Percentiles rank a stretch among this genome's conserved stretches.
phyloP scores from a whole-genome alignment of 2,113 vertebrate genomes.

The Gnathonemus longibarbis region DNA sequence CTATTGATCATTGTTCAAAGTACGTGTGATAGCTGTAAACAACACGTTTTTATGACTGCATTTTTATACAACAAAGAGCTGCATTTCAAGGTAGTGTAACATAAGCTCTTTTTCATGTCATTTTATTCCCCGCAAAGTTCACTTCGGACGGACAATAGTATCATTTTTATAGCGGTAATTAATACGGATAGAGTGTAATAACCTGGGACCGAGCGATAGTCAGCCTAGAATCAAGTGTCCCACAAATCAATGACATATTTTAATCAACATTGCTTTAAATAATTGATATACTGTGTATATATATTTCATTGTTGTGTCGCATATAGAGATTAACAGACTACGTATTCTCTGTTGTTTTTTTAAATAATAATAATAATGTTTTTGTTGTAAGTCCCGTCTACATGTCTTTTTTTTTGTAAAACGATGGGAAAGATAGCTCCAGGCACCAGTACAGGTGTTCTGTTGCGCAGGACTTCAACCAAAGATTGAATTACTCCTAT shows the following conservation, averaged over 20 bases:
- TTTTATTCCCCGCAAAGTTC: not conserved
- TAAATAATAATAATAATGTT: not conserved
- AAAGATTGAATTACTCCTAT: not conserved
- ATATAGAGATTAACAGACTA: not conserved
- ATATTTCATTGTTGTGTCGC: not conserved
- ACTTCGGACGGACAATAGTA: not conserved
- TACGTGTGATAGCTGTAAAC: not conserved
- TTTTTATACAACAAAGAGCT: not conserved
- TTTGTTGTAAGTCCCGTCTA: not conserved
- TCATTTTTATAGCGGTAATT: not conserved
- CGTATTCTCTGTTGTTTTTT: not conserved
- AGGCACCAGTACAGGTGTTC: not conserved
- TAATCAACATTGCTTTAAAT: not conserved
- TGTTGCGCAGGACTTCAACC: not conserved
- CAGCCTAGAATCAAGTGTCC: not conserved
- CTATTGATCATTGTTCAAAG: not conserved
- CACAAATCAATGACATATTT: not conserved
- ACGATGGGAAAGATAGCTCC: not conserved
- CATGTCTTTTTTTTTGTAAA: not conserved
- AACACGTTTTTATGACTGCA: not conserved
- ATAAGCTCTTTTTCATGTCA: not conserved
- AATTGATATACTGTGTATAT: not conserved
- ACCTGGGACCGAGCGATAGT: not conserved
- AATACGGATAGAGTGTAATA: not conserved
- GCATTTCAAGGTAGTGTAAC: not conserved